Evolutionary conservation across 2,113 vertebrate genomes (phyloP).

Genomic region (Mellivora capensis): DNA sequence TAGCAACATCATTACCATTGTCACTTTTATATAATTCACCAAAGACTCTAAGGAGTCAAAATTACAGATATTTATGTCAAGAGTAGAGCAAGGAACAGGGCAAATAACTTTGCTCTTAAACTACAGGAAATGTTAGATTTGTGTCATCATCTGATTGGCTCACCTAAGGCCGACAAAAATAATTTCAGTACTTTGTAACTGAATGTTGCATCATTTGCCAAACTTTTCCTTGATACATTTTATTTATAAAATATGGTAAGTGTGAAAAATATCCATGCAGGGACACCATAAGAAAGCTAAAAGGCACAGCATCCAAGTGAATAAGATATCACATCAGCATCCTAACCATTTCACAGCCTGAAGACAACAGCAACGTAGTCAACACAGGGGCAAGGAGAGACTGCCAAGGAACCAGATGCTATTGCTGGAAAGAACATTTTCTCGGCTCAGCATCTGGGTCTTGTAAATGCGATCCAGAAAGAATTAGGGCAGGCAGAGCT

Average conservation of each 20-base stretch:
- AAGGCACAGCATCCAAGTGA: constrained; percentile 69
- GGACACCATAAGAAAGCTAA: constrained; percentile 62
- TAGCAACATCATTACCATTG: not conserved
- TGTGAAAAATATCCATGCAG: constrained; percentile 36
- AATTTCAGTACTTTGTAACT: not conserved
- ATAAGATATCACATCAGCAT: constrained; percentile 79
- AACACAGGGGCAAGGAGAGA: constrained; percentile 63
- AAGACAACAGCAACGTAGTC: constrained; percentile 76
- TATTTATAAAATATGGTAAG: constrained; percentile 44
- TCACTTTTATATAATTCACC: not conserved
- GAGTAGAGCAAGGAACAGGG: not conserved
- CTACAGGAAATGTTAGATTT: not conserved
- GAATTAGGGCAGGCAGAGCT: constrained; percentile 24
- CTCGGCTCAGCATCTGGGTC: constrained; percentile 77
- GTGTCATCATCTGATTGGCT: not conserved
- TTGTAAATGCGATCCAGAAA: constrained; percentile 69
- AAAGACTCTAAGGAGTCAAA: not conserved
- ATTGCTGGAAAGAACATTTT: constrained; percentile 75
- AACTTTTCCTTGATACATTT: constrained; percentile 2
- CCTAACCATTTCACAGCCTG: constrained; percentile 79
- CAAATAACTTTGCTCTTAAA: not conserved
- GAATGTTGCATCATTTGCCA: not conserved
- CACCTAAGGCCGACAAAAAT: not conserved
- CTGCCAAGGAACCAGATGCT: constrained; percentile 83
- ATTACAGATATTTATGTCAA: not conserved